A percentile compares a stretch with the other conserved stretches of the same genome.
Evolutionary conservation across 2,888 invertebrate species (phyloP).

Genomic region (Drosophila birchii): DNA sequence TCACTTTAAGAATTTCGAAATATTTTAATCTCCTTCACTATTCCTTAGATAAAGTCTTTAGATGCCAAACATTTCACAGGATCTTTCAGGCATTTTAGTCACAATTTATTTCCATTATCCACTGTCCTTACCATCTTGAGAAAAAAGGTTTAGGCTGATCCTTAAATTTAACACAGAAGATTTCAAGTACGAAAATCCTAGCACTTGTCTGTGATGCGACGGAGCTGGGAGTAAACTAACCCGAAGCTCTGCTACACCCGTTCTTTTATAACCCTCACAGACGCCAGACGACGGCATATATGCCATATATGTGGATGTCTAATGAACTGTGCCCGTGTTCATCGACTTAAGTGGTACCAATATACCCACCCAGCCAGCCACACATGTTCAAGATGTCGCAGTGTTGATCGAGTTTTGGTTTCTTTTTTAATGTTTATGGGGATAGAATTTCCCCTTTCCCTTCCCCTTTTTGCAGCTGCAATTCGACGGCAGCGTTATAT

Average conservation of each 20-base stretch:
- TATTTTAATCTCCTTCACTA: background rate
- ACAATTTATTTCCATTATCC: no score
- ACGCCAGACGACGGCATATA: conserved; percentile 7
- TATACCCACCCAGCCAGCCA: conserved; percentile 19
- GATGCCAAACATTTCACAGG: no score
- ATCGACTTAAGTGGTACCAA: conserved; percentile 29
- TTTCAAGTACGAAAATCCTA: conserved; percentile 50
- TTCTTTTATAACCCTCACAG: conserved; percentile 62
- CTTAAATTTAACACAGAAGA: conserved; percentile 40
- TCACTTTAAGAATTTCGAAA: background rate
- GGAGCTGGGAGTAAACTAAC: conserved; percentile 84
- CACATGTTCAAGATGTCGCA: conserved; percentile 20
- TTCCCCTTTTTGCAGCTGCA: conserved; percentile 13
- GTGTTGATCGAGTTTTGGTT: conserved; percentile 22
- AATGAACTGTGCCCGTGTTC: conserved; percentile 19
- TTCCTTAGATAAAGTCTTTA: background rate
- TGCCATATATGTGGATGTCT: conserved; percentile 21
- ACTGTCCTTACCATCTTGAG: conserved; percentile 10
- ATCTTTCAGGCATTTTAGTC: background rate
- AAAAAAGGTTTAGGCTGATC: background rate
- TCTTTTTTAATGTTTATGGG: conserved; percentile 11
- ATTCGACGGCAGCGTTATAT: background rate
- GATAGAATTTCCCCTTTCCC: background rate
- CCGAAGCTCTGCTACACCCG: conserved; percentile 35
- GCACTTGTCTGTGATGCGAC: conserved; percentile 84